Evolutionary conservation across 2,113 vertebrate species (phyloP).

Genomic region (Siniperca chuatsi): DNA sequence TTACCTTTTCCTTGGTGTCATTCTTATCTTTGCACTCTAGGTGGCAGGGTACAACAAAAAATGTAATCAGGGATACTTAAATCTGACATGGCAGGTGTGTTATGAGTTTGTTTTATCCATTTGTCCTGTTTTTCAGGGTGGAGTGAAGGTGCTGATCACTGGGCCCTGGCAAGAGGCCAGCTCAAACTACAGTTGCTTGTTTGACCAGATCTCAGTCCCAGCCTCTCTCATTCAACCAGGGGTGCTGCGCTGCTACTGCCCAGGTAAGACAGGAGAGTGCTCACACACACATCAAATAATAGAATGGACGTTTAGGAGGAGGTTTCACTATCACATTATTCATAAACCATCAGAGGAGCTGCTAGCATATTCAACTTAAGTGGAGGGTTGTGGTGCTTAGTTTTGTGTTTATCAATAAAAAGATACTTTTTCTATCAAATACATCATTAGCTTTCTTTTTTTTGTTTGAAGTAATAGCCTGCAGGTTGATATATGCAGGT

Average conservation of each 20-base stretch:
- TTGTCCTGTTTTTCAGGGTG: slow-evolving; percentile 87
- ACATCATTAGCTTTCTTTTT: background rate
- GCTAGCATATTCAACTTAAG: background rate
- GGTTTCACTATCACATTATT: background rate
- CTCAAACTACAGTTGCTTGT: slow-evolving; percentile 98
- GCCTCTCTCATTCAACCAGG: slow-evolving; percentile 98
- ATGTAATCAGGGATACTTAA: background rate
- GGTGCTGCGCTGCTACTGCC: slow-evolving; percentile 98
- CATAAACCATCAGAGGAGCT: background rate
- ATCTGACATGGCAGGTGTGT: background rate
- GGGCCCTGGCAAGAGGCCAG: slow-evolving; percentile 98
- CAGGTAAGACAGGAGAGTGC: slow-evolving; percentile 85
- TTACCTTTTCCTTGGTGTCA: slow-evolving; percentile 18
- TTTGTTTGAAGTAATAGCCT: background rate
- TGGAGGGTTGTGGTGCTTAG: background rate
- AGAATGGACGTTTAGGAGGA: background rate
- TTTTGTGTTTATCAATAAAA: background rate
- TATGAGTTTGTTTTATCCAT: slow-evolving; percentile 16
- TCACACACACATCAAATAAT: background rate
- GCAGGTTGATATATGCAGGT: background rate
- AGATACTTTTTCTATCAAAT: background rate
- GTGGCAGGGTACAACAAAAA: slow-evolving; percentile 36
- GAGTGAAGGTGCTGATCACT: slow-evolving; percentile 98
- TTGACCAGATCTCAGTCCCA: slow-evolving; percentile 98
- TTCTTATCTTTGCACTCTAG: slow-evolving; percentile 57